A percentile compares a stretch with the other conserved stretches of the same genome.
Conservation (phyloP, 2,797 vertebrate species). For the Pampus argenteus region DNA sequence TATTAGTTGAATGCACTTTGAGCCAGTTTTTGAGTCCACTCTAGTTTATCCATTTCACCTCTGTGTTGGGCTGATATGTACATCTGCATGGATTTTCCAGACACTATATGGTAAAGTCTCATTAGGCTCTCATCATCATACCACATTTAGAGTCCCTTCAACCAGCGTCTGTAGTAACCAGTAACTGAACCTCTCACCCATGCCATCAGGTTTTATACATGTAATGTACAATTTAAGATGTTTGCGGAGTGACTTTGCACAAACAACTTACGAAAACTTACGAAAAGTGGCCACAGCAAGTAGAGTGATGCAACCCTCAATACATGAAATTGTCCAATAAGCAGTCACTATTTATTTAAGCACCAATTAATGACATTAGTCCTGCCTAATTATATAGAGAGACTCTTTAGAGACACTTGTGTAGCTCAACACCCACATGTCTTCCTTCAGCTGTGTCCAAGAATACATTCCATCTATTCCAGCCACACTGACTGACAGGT, state of each 20-base stretch:
- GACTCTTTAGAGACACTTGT: constrained; percentile 15
- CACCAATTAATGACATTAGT: constrained; percentile 44
- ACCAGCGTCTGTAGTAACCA: constrained; percentile 2
- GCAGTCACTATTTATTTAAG: constrained; percentile 34
- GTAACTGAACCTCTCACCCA: constrained; percentile 9
- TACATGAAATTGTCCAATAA: constrained; percentile 26
- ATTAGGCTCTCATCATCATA: neutral
- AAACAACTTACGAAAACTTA: neutral
- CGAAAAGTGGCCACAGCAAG: constrained; percentile 9
- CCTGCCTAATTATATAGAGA: constrained; percentile 41
- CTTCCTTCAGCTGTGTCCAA: constrained; percentile 30
- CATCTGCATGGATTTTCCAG: constrained; percentile 13
- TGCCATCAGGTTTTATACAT: neutral
- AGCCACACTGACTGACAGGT: constrained; percentile 46
- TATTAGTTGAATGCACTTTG: neutral
- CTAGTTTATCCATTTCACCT: constrained; percentile 4
- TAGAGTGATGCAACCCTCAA: constrained; percentile 1
- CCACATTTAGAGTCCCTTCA: constrained; percentile 3
- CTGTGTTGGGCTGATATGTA: constrained; percentile 1
- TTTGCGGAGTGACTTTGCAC: constrained; percentile 16
- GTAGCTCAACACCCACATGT: constrained; percentile 1
- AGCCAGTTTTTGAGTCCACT: too few species aligned
- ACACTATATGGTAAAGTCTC: constrained; percentile 9
- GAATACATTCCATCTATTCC: constrained; percentile 27
- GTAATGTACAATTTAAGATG: constrained; percentile 4